These are phyloP conservation scores for Rhingia rostrata DNA, from an alignment of 2,888 invertebrate genomes.

Conservation along the genomic window DNA sequence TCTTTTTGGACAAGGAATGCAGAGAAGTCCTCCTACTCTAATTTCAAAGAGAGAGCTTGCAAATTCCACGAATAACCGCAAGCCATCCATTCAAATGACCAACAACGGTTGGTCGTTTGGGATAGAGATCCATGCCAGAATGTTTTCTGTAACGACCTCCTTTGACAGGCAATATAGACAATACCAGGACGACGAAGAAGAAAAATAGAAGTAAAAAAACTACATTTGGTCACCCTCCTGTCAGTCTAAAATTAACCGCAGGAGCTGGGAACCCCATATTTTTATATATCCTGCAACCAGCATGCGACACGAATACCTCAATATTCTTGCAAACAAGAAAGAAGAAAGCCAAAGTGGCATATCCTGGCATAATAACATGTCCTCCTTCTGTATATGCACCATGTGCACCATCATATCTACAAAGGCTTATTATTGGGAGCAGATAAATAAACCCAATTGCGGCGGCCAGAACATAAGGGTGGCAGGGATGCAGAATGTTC, in stretches of 20 bases:
- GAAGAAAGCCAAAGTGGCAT: slow-evolving; percentile 62
- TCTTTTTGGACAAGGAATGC: not conserved
- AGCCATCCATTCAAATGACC: slow-evolving; percentile 68
- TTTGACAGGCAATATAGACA: slow-evolving; percentile 29
- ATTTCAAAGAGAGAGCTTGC: slow-evolving; percentile 28
- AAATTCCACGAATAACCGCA: slow-evolving; percentile 69
- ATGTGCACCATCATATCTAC: slow-evolving; percentile 17
- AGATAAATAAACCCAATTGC: slow-evolving; percentile 71
- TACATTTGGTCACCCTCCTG: slow-evolving; percentile 63
- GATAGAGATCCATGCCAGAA: slow-evolving; percentile 23
- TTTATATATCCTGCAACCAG: slow-evolving; percentile 59
- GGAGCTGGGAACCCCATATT: not conserved
- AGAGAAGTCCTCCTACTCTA: slow-evolving; percentile 22
- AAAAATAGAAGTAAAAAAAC: not conserved
- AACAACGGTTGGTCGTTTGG: slow-evolving; percentile 38
- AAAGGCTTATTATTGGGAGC: slow-evolving; percentile 68
- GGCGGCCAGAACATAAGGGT: slow-evolving; percentile 8
- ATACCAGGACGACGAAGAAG: not conserved
- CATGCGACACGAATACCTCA: slow-evolving; percentile 72
- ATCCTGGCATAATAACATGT: slow-evolving; percentile 62
- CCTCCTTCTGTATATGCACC: slow-evolving; percentile 12
- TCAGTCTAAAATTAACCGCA: slow-evolving; percentile 50
- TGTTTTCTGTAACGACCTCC: slow-evolving; percentile 54
- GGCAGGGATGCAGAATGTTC: not conserved
- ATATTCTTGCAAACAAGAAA: slow-evolving; percentile 55